These are phyloP conservation scores for Zonotrichia albicollis DNA, from an alignment of 2,797 vertebrate genomes.

Conservation along the genomic window DNA sequence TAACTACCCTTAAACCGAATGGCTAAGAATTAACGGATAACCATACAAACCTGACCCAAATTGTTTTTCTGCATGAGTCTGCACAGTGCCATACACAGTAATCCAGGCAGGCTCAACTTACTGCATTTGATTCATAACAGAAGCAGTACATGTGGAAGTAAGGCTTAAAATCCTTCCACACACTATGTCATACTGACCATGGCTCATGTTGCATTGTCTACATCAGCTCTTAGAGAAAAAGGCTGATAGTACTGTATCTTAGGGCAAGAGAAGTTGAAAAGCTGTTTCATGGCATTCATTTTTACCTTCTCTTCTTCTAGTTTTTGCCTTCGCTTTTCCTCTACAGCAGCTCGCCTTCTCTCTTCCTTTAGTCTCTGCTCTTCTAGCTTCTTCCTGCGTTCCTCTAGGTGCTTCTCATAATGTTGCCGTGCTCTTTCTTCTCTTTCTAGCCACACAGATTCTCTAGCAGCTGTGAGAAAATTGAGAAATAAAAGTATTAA, in stretches of 20 bases:
- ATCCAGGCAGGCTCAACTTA: neutral
- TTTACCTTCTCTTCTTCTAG: constrained; percentile 90
- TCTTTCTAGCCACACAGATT: constrained; percentile 86
- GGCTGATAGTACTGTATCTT: neutral
- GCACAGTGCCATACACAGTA: neutral
- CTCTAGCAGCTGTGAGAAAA: constrained; percentile 81
- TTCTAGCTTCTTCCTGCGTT: constrained; percentile 86
- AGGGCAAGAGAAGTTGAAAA: neutral
- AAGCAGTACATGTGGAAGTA: neutral
- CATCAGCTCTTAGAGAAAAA: neutral
- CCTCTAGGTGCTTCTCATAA: constrained; percentile 91
- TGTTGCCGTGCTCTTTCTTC: constrained; percentile 88
- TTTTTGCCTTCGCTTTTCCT: constrained; percentile 91
- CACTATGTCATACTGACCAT: neutral
- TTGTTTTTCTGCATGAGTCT: neutral
- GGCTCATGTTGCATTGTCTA: neutral
- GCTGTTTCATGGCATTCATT: neutral
- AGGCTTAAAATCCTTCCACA: neutral
- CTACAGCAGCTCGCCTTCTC: constrained; percentile 85
- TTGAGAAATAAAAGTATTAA: neutral
- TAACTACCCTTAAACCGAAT: neutral
- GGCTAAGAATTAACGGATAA: neutral
- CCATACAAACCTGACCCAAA: neutral
- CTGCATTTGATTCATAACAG: neutral
- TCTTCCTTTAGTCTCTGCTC: constrained; percentile 92